Base-by-base conservation (phyloP, 2,888 invertebrate genomes). In the Leptopilina myrica region DNA sequence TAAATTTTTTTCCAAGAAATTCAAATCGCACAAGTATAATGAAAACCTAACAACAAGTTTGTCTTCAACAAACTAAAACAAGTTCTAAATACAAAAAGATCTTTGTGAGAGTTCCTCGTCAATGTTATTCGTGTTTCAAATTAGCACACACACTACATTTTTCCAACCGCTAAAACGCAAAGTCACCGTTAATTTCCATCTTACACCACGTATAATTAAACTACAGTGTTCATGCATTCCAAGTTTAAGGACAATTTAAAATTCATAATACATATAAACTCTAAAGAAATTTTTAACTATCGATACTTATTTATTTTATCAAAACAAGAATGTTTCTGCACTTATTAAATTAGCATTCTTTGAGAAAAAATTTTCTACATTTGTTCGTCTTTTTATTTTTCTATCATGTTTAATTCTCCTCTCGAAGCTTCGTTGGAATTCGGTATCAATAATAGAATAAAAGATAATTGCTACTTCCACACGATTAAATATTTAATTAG, bases 91-190 rank as follows among this genome's bases (percentile, higher is more conserved):
- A 73, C 53, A 73, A 73, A 73, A 73, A 73, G 69, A 56, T 53
- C 69, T 73, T 73, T 73, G 69, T 73, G 56, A 73, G 46, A 33
- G 53, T 49, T 53, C 53, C 53, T n/a, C 53, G 53, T 33, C 69
- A 73, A 73, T 73, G 69, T 73, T 53, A 6, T 73, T 73, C 53
- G 33, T 56, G 69, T 73, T 73, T 73, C 69, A 9, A 56, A 73
- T 73, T 73, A 73, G 69, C 69, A 56, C 53, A 56, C 53, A 73
- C 56, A 56, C 53, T 53, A 56, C 4, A 56, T 73, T 73, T 33
- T 73, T 56, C 8, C 26, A 73, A 53, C 53, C n/a, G 20, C 33
- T 73, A 33, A 73, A 56, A 56, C 69, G 69, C 53, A 20, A 73
- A 73, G 69, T 73, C 69, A 26, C 33, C 53, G 53, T 69, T 69